Conservation (phyloP, 30 jellyfish, hydroid and myxozoan genomes). For the Cassiopea andromeda region DNA sequence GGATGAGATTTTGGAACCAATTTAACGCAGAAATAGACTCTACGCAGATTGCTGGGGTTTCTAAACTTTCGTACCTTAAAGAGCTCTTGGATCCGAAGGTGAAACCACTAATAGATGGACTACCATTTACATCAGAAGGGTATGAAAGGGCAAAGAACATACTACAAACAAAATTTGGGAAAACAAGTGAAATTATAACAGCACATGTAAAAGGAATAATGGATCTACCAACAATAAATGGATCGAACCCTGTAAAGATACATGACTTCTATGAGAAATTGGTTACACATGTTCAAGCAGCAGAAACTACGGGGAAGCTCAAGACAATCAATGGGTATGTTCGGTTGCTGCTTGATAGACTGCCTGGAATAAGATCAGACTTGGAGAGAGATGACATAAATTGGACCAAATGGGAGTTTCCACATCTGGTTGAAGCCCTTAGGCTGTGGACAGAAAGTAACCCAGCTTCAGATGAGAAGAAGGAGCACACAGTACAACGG, state of each 20-base stretch:
- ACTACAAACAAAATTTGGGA: not conserved
- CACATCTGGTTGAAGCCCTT: slow-evolving; percentile 47
- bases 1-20: slow-evolving; percentile 49
- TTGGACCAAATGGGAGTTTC: slow-evolving; percentile 38
- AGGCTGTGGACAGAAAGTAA: not conserved
- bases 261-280: slow-evolving; percentile 60
- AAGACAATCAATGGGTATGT: slow-evolving; percentile 19
- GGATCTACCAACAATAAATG: slow-evolving; percentile 48
- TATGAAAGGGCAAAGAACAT: slow-evolving; percentile 3
- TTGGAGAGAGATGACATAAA: slow-evolving; percentile 38
- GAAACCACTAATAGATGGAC: slow-evolving; percentile 16
- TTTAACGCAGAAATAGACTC: slow-evolving; percentile 31
- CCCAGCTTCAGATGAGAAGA: not conserved
- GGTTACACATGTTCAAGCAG: slow-evolving; percentile 49
- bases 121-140: slow-evolving; percentile 15
- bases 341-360: slow-evolving; percentile 3
- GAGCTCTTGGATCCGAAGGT: slow-evolving; percentile 8
- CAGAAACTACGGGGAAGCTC: slow-evolving; percentile 36
- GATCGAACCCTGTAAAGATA: slow-evolving; percentile 16
- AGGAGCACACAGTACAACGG: not conserved
- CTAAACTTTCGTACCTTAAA: slow-evolving; percentile 35
- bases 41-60: slow-evolving; percentile 20
- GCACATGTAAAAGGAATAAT: slow-evolving; percentile 60
- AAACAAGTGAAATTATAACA: not conserved
- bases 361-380: slow-evolving; percentile 48